These are phyloP conservation scores for Schizotus pectinicornis DNA, from an alignment of 2,888 invertebrate genomes.

Conservation along the genomic window DNA sequence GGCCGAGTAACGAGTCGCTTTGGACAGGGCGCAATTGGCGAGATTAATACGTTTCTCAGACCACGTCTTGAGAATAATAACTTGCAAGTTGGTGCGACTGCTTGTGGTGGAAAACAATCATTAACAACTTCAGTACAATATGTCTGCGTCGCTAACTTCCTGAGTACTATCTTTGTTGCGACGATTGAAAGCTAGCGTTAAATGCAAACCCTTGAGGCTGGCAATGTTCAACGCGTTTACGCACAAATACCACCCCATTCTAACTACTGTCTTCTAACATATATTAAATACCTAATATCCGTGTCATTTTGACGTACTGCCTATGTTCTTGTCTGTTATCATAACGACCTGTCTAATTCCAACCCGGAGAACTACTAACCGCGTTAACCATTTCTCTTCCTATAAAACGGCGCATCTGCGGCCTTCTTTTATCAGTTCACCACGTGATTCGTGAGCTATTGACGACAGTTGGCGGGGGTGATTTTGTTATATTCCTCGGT, in stretches of 20 bases:
- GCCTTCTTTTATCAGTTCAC: too few relatives aligned
- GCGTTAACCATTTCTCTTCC: constrained; percentile 21
- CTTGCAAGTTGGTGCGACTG: constrained; percentile 41
- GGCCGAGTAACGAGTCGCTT: constrained; percentile 1
- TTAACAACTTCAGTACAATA: constrained; percentile 47
- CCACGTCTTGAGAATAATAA: constrained; percentile 42
- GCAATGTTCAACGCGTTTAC: constrained; percentile 23
- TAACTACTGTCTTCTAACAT: constrained; percentile 17
- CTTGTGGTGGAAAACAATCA: constrained; percentile 46
- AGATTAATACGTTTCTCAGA: constrained; percentile 32
- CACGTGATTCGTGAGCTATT: too few relatives aligned
- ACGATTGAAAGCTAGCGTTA: constrained; percentile 39
- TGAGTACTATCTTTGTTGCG: constrained; percentile 40
- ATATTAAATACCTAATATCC: constrained; percentile 34
- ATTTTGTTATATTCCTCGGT: too few relatives aligned
- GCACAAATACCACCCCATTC: constrained; percentile 24
- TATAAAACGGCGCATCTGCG: too few relatives aligned
- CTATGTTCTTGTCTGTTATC: constrained; percentile 29
- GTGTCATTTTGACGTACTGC: constrained; percentile 26
- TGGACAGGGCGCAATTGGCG: constrained; percentile 26
- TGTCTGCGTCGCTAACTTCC: constrained; percentile 47
- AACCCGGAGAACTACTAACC: constrained; percentile 19
- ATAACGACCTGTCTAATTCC: constrained; percentile 31
- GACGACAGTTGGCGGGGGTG: too few relatives aligned
- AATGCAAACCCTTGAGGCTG: constrained; percentile 31